These are phyloP conservation scores for Anorthoa munda DNA, from an alignment of 2,888 invertebrate species.

Conservation along the genomic window DNA sequence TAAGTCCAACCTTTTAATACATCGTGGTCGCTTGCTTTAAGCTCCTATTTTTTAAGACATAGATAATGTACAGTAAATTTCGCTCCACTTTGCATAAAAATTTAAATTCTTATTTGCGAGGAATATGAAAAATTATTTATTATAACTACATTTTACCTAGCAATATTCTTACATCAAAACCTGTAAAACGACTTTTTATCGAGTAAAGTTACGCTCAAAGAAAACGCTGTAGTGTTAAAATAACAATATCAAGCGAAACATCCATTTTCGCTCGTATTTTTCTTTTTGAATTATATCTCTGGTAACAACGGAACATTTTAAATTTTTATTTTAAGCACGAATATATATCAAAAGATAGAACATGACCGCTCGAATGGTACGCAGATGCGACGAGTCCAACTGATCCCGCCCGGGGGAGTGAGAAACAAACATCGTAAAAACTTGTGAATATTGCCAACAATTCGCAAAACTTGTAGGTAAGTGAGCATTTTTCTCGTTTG, in stretches of 20 bases:
- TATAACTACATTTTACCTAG: conserved; percentile 39
- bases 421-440: conserved; percentile 85
- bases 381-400: conserved; percentile 83
- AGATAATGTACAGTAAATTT: conserved; percentile 29
- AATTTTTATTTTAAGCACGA: conserved; percentile 67
- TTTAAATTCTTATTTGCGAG: conserved; percentile 33
- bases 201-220: conserved; percentile 34
- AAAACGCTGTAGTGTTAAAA: conserved; percentile 48
- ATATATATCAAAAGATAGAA: conserved; percentile 77
- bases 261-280: conserved; percentile 57
- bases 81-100: conserved; percentile 15
- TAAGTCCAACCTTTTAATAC: neutral
- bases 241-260: conserved; percentile 54
- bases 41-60: conserved; percentile 25
- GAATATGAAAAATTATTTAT: conserved; percentile 34
- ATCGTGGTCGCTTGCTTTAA: conserved; percentile 1
- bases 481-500: conserved; percentile 78
- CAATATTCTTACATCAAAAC: conserved; percentile 31
- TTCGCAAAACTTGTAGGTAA: conserved; percentile 80
- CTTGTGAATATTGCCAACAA: conserved; percentile 82
- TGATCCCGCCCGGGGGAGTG: conserved; percentile 77
- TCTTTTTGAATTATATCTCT: conserved; percentile 63
- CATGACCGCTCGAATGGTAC: conserved; percentile 80
- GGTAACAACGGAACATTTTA: conserved; percentile 61
- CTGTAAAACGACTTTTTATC: conserved; percentile 43